These are phyloP conservation scores for Abrostola triplasia DNA, from an alignment of 2,888 invertebrate genomes.

Conservation along the genomic window DNA sequence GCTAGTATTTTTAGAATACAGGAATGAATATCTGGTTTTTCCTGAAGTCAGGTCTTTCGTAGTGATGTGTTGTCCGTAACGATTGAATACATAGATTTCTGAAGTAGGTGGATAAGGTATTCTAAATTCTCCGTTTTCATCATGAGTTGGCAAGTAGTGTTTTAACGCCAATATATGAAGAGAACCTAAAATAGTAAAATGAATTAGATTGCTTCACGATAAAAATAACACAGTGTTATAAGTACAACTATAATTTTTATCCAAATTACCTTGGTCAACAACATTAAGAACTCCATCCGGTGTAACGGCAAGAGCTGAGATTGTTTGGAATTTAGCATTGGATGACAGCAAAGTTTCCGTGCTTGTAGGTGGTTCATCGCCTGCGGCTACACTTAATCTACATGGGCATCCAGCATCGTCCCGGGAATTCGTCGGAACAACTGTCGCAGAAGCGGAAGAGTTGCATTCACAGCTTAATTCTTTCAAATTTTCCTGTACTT, in stretches of 20 bases:
- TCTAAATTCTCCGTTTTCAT: slow-evolving; percentile 96
- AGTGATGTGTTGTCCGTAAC: slow-evolving; percentile 98
- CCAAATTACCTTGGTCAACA: slow-evolving; percentile 94
- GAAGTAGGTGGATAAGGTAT: slow-evolving; percentile 97
- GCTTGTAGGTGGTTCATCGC: slow-evolving; percentile 91
- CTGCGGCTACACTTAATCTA: slow-evolving; percentile 85
- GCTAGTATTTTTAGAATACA: slow-evolving; percentile 98
- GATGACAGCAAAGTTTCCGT: slow-evolving; percentile 96
- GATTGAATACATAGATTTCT: slow-evolving; percentile 97
- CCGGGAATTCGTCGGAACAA: slow-evolving; percentile 73
- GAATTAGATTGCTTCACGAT: not conserved
- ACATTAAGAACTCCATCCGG: slow-evolving; percentile 98
- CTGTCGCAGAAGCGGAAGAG: slow-evolving; percentile 87
- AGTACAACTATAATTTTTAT: not conserved
- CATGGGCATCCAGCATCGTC: slow-evolving; percentile 86
- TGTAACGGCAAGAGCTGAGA: slow-evolving; percentile 96
- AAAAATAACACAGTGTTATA: not conserved
- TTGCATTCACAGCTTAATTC: slow-evolving; percentile 89
- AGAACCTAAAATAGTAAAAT: slow-evolving; percentile 87
- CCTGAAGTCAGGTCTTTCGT: slow-evolving; percentile 98
- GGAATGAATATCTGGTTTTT: slow-evolving; percentile 97
- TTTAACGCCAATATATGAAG: slow-evolving; percentile 95
- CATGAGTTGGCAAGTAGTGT: slow-evolving; percentile 95
- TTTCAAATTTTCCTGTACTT: slow-evolving; percentile 90
- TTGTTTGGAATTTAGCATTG: slow-evolving; percentile 96